Evolutionary conservation across 2,113 vertebrate species (phyloP), one percentile per base, ranked within the genome.

Genomic region (Oncorhynchus mykiss): DNA sequence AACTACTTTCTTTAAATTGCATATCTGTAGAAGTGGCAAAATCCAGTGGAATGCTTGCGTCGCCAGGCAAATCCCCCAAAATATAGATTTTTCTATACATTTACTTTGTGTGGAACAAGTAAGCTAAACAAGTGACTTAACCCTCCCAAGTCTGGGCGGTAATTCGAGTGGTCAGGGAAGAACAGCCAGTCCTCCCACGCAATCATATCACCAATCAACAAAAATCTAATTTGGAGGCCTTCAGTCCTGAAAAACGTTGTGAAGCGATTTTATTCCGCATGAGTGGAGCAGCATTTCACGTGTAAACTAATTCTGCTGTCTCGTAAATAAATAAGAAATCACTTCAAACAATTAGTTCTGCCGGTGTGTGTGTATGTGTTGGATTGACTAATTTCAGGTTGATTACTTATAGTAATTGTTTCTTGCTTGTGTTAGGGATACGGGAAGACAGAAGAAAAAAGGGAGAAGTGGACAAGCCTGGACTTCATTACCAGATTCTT

Each of bases 261-360:
- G 76, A 85, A 81, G 75, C 77, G 49, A 73, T 80, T 81, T 77
- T 81, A 89, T 86, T 83, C 75, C 75, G 70, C 70, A 71, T 29
- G 62, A 91, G 82, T 74, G 78, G 75, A 76, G 85, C 62, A 65
- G 78, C 74, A 75, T 86, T 89, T 86, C 69, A 77, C 72, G 76
- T 86, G 82, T 84, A 80, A 88, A 81, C 86, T 83, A 77, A 89
- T 88, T 90, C 81, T 72, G 77, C 81, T 81, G 74, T 85, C 76
- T 79, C 82, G 79, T 85, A 88, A 92, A 91, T 91, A 87, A 90
- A 91, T 90, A 85, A 91, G 80, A 88, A 88, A 86, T 87, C 76
- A 84, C 85, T 90, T 84, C 70, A 51, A 89, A 86, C 85, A 86
- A 89, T 88, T 89, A 85, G 84, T 76, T 88, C 84, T 18, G 70